phyloP scores from a whole-genome alignment of 2,888 invertebrate species.

The Yponomeuta malinellus region DNA sequence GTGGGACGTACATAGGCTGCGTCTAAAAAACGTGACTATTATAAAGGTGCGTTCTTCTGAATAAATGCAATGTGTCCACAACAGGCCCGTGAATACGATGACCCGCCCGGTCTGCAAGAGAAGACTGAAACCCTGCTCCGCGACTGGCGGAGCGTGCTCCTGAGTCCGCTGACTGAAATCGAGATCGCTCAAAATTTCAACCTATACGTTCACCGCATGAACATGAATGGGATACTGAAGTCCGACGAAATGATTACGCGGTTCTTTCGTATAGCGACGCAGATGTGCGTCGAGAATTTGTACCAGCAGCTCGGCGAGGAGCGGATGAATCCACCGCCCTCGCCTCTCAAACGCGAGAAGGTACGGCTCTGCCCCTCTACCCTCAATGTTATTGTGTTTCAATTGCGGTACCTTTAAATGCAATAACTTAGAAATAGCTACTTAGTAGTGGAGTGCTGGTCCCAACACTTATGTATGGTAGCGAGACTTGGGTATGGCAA shows the following conservation, averaged over 20 bases:
- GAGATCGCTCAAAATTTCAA: slow-evolving; percentile 94
- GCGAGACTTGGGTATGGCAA: no score
- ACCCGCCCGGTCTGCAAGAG: slow-evolving; percentile 95
- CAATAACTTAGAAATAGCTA: no score
- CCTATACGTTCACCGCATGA: slow-evolving; percentile 97
- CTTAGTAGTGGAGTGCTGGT: no score
- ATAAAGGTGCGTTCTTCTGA: no score
- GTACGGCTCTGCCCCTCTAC: no score
- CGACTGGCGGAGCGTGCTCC: slow-evolving; percentile 96
- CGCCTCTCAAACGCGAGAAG: slow-evolving; percentile 83
- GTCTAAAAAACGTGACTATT: no score
- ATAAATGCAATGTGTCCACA: no score
- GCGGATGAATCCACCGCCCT: slow-evolving; percentile 76
- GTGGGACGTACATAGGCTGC: no score
- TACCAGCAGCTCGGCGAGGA: slow-evolving; percentile 89
- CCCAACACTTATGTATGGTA: no score
- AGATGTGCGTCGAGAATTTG: slow-evolving; percentile 96
- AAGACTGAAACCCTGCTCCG: slow-evolving; percentile 95
- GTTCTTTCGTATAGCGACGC: slow-evolving; percentile 97
- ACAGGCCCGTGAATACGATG: slow-evolving; percentile 85
- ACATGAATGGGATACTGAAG: slow-evolving; percentile 90
- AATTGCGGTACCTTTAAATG: no score
- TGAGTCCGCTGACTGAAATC: slow-evolving; percentile 85
- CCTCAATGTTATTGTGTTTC: no score
- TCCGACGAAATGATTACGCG: slow-evolving; percentile 98